Percentiles rank a stretch among this genome's conserved stretches.
Conservation (phyloP, 2,797 vertebrate species). For the Sebastes nivosus region DNA sequence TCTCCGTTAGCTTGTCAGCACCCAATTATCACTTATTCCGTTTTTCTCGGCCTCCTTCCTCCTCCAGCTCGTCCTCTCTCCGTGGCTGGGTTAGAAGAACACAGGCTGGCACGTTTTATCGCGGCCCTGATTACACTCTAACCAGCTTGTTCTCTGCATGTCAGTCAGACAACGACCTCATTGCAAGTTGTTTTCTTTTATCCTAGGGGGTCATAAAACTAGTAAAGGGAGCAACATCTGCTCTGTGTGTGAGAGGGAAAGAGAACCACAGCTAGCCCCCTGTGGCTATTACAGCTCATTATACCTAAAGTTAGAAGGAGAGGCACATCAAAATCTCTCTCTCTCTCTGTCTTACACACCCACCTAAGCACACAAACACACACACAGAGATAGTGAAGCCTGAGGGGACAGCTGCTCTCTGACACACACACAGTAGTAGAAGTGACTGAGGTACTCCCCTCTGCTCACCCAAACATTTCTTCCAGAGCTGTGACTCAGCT, state of each 20-base stretch:
- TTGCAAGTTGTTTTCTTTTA: not conserved
- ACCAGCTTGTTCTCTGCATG: constrained; percentile 9
- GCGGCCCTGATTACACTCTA: constrained; percentile 1
- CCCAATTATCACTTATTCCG: constrained; percentile 71
- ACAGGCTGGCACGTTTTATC: not conserved
- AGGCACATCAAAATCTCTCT: constrained; percentile 35
- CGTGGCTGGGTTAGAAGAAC: constrained; percentile 16
- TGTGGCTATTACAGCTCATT: constrained; percentile 63
- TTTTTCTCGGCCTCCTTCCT: constrained; percentile 42
- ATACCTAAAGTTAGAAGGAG: constrained; percentile 57
- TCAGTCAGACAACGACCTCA: constrained; percentile 21
- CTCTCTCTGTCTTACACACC: constrained; percentile 7
- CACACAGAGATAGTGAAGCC: constrained; percentile 28
- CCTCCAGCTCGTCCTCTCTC: constrained; percentile 17
- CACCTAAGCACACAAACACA: constrained; percentile 28
- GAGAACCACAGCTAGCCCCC: constrained; percentile 37
- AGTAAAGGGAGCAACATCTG: constrained; percentile 40
- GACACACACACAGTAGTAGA: constrained; percentile 18
- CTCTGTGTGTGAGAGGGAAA: constrained; percentile 12
- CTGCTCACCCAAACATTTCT: constrained; percentile 31
- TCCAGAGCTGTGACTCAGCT: constrained; percentile 39
- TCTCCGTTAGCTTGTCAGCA: constrained; percentile 56
- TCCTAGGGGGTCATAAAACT: constrained; percentile 11
- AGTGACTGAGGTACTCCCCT: constrained; percentile 41
- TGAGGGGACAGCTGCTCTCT: constrained; percentile 69